Evolutionary conservation across 37 sponge, comb jelly and placozoan genomes (phyloP).

Genomic region (Trichoplax adhaerens): DNA sequence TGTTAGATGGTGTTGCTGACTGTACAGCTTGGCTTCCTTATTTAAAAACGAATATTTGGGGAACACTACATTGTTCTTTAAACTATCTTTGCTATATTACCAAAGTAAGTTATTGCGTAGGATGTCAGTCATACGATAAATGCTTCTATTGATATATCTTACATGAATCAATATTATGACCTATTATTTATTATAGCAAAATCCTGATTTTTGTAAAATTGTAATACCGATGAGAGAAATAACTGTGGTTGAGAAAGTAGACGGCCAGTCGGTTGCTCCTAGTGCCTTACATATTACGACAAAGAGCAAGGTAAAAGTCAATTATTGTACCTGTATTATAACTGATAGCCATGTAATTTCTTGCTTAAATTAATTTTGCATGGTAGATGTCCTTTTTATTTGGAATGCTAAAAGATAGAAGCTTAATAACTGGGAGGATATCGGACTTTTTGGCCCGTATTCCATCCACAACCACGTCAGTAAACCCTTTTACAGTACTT

Average conservation of each 20-base stretch:
- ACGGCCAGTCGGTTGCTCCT: constrained; percentile 6
- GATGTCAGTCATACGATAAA: neutral
- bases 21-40: constrained; percentile 60
- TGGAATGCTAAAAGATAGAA: constrained; percentile 16
- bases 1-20: constrained; percentile 48
- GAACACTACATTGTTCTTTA: constrained; percentile 50
- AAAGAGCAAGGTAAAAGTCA: constrained; percentile 7
- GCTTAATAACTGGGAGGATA: constrained; percentile 25
- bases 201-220: constrained; percentile 11
- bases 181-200: constrained; percentile 7
- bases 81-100: constrained; percentile 69
- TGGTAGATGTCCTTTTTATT: constrained; percentile 26
- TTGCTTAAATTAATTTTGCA: neutral
- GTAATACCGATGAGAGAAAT: constrained; percentile 75
- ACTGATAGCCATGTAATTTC: constrained; percentile 2
- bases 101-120: constrained; percentile 21
- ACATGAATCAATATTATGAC: constrained; percentile 20
- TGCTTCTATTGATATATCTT: neutral
- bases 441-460: constrained; percentile 26
- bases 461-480: neutral
- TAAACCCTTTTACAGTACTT: constrained; percentile 8
- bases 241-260: constrained; percentile 29
- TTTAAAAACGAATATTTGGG: constrained; percentile 37
- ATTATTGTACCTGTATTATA: constrained; percentile 4
- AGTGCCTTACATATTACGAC: constrained; percentile 37